A percentile compares a stretch with the other conserved stretches of the same genome.
These are phyloP conservation scores for Petromus typicus DNA, from an alignment of 2,113 vertebrate genomes.

Conservation along the genomic window DNA sequence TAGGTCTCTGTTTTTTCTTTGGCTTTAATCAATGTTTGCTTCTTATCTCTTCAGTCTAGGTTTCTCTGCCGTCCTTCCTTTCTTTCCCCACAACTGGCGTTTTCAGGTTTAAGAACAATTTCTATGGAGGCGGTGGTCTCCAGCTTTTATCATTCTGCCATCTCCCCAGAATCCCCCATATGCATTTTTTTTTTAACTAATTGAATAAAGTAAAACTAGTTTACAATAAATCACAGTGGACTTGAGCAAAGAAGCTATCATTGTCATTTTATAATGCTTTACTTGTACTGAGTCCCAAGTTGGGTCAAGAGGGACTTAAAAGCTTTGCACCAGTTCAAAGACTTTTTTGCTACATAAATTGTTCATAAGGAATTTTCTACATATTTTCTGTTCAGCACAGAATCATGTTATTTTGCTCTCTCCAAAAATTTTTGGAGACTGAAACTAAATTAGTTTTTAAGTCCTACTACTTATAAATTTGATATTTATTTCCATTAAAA, in stretches of 20 bases:
- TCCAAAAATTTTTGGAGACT: neutral
- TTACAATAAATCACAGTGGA: constrained; percentile 54
- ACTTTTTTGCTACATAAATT: constrained; percentile 17
- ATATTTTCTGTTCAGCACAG: neutral
- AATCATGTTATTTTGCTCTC: neutral
- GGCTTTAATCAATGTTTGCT: no score
- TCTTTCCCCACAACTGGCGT: no score
- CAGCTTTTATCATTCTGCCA: no score
- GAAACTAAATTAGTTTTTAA: neutral
- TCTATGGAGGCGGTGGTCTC: no score
- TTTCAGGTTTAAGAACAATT: no score
- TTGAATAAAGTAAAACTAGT: constrained; percentile 41
- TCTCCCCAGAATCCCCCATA: no score
- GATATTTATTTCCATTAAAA: neutral
- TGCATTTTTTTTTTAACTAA: constrained; percentile 54
- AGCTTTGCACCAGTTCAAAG: neutral
- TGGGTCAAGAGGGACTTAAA: constrained; percentile 33
- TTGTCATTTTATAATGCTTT: constrained; percentile 58
- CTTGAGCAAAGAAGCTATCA: neutral
- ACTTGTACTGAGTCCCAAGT: neutral
- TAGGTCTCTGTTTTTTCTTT: no score
- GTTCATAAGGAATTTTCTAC: neutral
- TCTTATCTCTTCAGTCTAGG: no score
- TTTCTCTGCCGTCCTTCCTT: no score
- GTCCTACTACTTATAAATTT: neutral